Conservation (phyloP, 1,140 invertebrate genomes). For the Nylanderia fulva region DNA sequence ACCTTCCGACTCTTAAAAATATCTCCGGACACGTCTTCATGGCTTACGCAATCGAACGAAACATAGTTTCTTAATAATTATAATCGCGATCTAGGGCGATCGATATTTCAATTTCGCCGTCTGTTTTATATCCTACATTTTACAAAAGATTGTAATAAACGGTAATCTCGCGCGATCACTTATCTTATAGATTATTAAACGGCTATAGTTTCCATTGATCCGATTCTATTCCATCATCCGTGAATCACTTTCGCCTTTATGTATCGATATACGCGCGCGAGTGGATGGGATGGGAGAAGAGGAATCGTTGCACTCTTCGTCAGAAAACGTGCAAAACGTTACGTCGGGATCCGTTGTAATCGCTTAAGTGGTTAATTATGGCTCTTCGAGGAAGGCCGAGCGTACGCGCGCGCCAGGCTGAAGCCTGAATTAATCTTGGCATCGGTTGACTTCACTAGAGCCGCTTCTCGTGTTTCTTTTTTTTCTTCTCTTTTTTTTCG, state of each 20-base stretch:
- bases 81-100: not conserved
- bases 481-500: constrained; percentile 64
- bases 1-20: not conserved
- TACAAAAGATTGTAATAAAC: not conserved
- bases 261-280: not conserved
- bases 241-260: not conserved
- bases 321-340: constrained; percentile 69
- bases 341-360: constrained; percentile 80
- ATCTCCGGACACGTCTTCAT: not conserved
- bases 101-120: not conserved
- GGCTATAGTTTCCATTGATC: not conserved
- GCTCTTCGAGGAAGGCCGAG: constrained; percentile 77
- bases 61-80: not conserved
- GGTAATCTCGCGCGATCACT: not conserved
- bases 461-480: constrained; percentile 57
- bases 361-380: constrained; percentile 83
- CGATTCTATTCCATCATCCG: not conserved
- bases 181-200: not conserved
- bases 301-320: constrained; percentile 66
- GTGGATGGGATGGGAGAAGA: not conserved
- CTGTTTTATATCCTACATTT: not conserved
- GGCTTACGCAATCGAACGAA: not conserved
- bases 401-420: constrained; percentile 64
- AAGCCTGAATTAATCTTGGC: constrained; percentile 80
- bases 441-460: constrained; percentile 77